phyloP scores from a whole-genome alignment of 2,113 vertebrate species.

The Australoheros scitulus region DNA sequence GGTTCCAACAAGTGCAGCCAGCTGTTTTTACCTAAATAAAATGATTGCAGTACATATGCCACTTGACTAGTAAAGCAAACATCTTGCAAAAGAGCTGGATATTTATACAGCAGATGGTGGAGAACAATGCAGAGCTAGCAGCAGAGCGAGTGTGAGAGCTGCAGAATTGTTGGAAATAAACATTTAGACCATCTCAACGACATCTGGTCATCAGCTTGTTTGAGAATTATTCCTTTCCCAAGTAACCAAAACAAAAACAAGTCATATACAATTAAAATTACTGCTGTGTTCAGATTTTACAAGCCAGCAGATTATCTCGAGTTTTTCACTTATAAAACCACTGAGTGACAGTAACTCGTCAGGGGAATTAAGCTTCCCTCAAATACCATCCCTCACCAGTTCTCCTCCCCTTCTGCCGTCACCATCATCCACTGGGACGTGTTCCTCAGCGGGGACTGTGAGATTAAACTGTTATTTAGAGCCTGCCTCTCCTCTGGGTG shows the following conservation, averaged over 20 bases:
- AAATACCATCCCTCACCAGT: background rate
- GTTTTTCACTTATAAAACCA: constrained; percentile 3
- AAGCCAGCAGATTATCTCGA: background rate
- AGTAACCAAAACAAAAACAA: background rate
- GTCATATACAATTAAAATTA: background rate
- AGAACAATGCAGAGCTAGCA: background rate
- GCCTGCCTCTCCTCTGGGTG: constrained; percentile 32
- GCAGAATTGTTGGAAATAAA: background rate
- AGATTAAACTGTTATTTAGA: constrained; percentile 44
- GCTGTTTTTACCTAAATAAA: background rate
- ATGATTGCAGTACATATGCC: background rate
- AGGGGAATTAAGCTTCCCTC: constrained; percentile 10
- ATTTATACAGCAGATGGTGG: background rate
- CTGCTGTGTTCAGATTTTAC: background rate
- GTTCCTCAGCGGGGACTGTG: background rate
- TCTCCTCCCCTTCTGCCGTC: background rate
- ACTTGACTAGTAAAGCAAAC: background rate
- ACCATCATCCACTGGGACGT: constrained; percentile 2
- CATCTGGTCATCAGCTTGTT: background rate
- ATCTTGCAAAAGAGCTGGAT: background rate
- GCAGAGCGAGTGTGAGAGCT: background rate
- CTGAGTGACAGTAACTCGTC: background rate
- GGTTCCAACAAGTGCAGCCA: background rate
- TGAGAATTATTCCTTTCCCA: background rate
- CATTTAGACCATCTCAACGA: background rate